These are phyloP conservation scores for Myotis daubentonii DNA, from an alignment of 2,797 vertebrate genomes.

Conservation along the genomic window DNA sequence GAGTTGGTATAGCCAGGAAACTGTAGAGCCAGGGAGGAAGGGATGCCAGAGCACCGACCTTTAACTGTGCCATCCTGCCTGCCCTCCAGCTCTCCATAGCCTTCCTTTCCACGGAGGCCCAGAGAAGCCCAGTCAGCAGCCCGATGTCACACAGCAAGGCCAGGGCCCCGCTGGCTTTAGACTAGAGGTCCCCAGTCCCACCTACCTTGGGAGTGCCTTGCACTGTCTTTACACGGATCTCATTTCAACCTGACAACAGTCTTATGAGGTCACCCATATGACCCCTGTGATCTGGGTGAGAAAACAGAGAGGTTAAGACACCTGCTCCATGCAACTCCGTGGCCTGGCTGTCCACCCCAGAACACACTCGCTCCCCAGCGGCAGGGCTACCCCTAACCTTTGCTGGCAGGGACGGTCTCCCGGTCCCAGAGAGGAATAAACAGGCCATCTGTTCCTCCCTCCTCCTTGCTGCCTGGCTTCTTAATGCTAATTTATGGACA, in stretches of 20 bases:
- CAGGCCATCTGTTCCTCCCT: not conserved
- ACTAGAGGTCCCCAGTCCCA: not conserved
- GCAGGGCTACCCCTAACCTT: fast-evolving
- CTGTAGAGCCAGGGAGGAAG: not conserved
- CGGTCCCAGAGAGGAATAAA: not conserved
- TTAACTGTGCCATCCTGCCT: fast-evolving
- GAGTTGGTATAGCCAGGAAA: not conserved
- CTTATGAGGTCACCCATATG: fast-evolving
- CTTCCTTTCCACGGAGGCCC: not conserved
- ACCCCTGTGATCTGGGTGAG: not conserved
- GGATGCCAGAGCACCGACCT: fast-evolving
- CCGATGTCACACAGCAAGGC: not conserved
- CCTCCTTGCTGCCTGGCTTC: not conserved
- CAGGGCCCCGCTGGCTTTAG: not conserved
- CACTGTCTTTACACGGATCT: not conserved
- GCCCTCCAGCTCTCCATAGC: not conserved
- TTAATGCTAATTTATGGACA: conserved; percentile 72
- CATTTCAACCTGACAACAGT: not conserved
- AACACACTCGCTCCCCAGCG: fast-evolving
- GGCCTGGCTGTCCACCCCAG: not conserved
- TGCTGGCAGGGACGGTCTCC: not conserved
- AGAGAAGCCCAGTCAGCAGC: conserved; percentile 1
- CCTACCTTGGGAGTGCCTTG: not conserved
- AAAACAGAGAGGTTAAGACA: not conserved
- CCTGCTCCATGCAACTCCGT: not conserved